These are phyloP conservation scores for Todiramphus saurophagus DNA, from an alignment of 2,113 vertebrate genomes.

Conservation along the genomic window DNA sequence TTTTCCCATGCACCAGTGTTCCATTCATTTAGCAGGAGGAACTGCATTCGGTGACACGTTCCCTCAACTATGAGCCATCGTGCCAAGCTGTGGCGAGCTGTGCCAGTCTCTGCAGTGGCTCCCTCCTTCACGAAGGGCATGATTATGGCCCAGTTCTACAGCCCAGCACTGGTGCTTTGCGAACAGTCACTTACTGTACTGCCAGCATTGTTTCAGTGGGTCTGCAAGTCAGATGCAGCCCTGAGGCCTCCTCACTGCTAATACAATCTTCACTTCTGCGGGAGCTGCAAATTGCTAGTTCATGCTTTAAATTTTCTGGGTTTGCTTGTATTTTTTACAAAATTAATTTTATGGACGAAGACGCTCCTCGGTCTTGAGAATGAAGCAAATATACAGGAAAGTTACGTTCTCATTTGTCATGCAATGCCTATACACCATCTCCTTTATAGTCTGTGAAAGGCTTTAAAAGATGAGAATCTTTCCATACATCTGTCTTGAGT, in stretches of 20 bases:
- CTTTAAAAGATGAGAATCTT: background rate
- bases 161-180: background rate
- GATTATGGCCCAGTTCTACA: background rate
- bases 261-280: background rate
- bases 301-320: background rate
- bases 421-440: background rate
- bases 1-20: background rate
- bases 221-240: background rate
- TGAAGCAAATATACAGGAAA: background rate
- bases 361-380: background rate
- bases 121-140: background rate
- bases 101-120: background rate
- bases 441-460: background rate
- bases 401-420: background rate
- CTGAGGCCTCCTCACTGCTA: background rate
- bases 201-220: background rate
- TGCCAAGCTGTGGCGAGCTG: background rate
- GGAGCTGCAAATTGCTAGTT: background rate
- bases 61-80: background rate
- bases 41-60: background rate
- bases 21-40: background rate
- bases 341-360: background rate
- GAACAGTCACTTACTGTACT: background rate
- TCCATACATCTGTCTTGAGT: background rate
- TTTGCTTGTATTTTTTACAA: background rate